These are phyloP conservation scores for Salarias fasciatus DNA, from an alignment of 2,797 vertebrate species.

Conservation along the genomic window DNA sequence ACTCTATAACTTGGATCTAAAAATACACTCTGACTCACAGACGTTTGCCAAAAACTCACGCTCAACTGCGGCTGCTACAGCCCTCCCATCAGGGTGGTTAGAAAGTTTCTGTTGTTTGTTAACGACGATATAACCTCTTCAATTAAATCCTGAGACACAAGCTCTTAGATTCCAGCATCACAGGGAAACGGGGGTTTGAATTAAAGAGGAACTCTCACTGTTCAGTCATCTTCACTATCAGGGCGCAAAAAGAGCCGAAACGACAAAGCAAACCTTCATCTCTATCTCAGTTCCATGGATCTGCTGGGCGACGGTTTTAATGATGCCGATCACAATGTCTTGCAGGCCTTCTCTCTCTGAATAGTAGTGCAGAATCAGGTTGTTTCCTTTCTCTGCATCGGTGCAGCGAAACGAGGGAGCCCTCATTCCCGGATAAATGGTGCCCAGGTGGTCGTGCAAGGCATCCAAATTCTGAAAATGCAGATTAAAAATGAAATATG, in stretches of 20 bases:
- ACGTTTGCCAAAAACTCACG: slow-evolving; percentile 56
- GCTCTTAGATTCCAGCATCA: slow-evolving; percentile 18
- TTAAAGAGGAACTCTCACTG: slow-evolving; percentile 15
- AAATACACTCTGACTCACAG: slow-evolving; percentile 74
- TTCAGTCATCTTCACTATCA: slow-evolving; percentile 33
- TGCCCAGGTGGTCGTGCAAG: slow-evolving; percentile 97
- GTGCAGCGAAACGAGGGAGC: slow-evolving; percentile 98
- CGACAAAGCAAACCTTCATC: slow-evolving; percentile 90
- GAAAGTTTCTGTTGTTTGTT: slow-evolving; percentile 49
- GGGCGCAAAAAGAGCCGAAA: slow-evolving; percentile 24
- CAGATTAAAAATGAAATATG: slow-evolving; percentile 35
- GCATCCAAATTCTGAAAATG: slow-evolving; percentile 93
- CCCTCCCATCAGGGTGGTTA: slow-evolving; percentile 9
- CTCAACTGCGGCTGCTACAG: slow-evolving; percentile 43
- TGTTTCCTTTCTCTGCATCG: slow-evolving; percentile 96
- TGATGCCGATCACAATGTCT: slow-evolving; percentile 99
- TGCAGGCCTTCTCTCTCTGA: slow-evolving; percentile 98
- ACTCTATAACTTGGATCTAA: slow-evolving; percentile 66
- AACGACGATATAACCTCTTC: slow-evolving; percentile 34
- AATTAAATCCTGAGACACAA: slow-evolving; percentile 28
- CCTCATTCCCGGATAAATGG: slow-evolving; percentile 98
- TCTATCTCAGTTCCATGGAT: slow-evolving; percentile 98
- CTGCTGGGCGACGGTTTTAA: slow-evolving; percentile 98
- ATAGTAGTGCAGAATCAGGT: slow-evolving; percentile 98
- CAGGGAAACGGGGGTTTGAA: slow-evolving; percentile 15